Conservation (phyloP, 2,113 vertebrate species). For the Ancistrus triradiatus region DNA sequence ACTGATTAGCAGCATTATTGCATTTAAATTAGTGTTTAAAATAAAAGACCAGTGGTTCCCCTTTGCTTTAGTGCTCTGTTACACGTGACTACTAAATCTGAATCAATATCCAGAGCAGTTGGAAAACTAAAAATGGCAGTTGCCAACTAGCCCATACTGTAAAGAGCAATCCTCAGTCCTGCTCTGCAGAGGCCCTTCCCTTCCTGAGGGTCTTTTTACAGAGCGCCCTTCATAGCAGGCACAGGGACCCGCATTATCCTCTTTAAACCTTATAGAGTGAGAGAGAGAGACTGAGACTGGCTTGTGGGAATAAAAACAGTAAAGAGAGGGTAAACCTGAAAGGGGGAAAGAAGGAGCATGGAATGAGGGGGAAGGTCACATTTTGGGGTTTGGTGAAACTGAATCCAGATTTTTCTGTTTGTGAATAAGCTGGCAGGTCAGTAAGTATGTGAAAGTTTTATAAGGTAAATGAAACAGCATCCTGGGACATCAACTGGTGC, state of each 20-base stretch:
- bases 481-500: neutral
- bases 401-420: constrained; percentile 14
- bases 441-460: neutral
- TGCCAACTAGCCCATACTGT: neutral
- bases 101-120: too few species aligned
- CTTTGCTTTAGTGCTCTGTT: too few species aligned
- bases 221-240: constrained; percentile 55
- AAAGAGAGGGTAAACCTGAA: neutral
- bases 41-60: too few species aligned
- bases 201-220: constrained; percentile 54
- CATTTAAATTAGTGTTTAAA: too few species aligned
- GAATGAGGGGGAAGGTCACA: neutral
- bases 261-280: constrained; percentile 44
- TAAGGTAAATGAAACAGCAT: neutral
- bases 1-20: too few species aligned
- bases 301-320: constrained; percentile 10
- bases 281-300: constrained; percentile 44
- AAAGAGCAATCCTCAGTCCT: neutral
- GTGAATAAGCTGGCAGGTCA: constrained; percentile 1
- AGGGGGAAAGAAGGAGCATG: neutral
- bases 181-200: constrained; percentile 33
- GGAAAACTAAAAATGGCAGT: neutral
- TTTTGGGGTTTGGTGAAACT: constrained; percentile 44
- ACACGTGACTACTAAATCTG: neutral
- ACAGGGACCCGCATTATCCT: constrained; percentile 55